A percentile compares a stretch with the other conserved stretches of the same genome.
These are phyloP conservation scores for Clarias laeviceps DNA, from an alignment of 2,797 vertebrate genomes.

Conservation along the genomic window DNA sequence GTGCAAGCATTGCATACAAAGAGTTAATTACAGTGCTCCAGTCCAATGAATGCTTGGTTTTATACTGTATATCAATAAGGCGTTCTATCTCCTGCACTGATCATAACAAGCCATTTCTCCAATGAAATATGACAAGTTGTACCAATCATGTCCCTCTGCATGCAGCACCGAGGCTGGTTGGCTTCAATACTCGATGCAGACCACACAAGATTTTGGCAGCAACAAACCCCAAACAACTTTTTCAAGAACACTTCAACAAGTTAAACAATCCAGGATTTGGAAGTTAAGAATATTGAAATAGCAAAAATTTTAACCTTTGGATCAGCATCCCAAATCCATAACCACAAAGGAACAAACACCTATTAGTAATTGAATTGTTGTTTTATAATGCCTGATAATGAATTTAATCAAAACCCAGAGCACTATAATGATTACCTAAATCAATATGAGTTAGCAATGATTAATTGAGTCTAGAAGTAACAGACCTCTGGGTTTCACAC, in stretches of 20 bases:
- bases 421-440: background rate
- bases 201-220: background rate
- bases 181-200: background rate
- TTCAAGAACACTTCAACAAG: background rate
- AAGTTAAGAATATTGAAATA: background rate
- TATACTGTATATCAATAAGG: background rate
- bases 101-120: background rate
- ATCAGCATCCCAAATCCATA: background rate
- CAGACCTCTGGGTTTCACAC: background rate
- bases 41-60: background rate
- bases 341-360: background rate
- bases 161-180: background rate
- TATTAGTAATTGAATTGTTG: background rate
- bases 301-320: background rate
- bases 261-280: background rate
- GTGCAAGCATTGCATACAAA: background rate
- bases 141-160: background rate
- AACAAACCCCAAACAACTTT: background rate
- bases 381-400: background rate
- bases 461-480: conserved; percentile 10
- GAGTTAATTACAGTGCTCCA: background rate
- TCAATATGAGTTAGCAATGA: conserved; percentile 1
- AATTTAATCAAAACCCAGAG: conserved; percentile 4
- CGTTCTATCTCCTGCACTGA: background rate
- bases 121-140: background rate